Evolutionary conservation across 2,797 vertebrate genomes (phyloP), one percentile per base, ranked within the genome.

Genomic region (Aphelocoma californica): DNA sequence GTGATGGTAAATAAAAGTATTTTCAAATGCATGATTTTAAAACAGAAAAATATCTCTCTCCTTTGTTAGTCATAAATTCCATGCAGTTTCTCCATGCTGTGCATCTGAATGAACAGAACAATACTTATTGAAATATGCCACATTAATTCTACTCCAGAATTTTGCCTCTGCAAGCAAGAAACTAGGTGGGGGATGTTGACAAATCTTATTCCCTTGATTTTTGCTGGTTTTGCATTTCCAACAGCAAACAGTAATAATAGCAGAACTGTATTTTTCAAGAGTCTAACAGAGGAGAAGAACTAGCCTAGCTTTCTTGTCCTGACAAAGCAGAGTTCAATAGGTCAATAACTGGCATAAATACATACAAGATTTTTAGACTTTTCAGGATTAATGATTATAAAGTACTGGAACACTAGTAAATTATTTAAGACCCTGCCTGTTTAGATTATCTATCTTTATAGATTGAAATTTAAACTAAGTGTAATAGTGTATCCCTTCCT

Each of bases 81-180:
- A 60, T 47, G 85, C 78, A 90, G 58, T 62, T 86, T 71, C 77
- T 88, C 44, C 87, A 92, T 16, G 57, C 70, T 85, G 73, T 1
- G 51, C 45, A 81, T 90, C 45, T 75, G 60, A 94, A 74, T 70
- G 38, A 91, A 69, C 12, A 42, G 78, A 92, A 95, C 85, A 94
- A 90, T 81, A 88, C 54, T 45, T 71, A 94, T 8, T 85, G 77
- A 93, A 85, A 84, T 60, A 75, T 20, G 75, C 82, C 91, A 90
- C 70, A 92, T 72, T 65, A 78, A 82, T 90, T 91, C 56, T 58
- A 86, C 34, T 74, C 80, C 73, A 88, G 50, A 91, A 91, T 86
- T 83, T 87, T 69, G 69, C 51, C 26, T 84, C 57, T 70, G 70
- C 34, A 56, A 91, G 67, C 65, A 58, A 90, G 65, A 95, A 91